Evolutionary conservation across 2,797 vertebrate species (phyloP).

Genomic region (Sebastiscus tertius): DNA sequence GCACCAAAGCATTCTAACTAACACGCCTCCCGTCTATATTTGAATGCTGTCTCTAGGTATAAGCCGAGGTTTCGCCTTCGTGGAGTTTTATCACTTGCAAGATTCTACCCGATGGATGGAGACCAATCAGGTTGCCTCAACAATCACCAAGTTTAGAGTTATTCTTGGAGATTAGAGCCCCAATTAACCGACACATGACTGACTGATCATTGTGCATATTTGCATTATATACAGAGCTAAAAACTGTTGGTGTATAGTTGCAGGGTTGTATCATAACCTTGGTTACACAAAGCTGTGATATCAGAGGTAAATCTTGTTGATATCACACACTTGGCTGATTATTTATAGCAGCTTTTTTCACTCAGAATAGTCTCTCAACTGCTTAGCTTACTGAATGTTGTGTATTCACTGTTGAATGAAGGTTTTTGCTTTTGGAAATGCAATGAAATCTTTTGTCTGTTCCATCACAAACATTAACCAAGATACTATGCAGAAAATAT

Average conservation of each 20-base stretch:
- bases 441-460: neutral
- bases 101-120: slow-evolving; percentile 99
- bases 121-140: slow-evolving; percentile 99
- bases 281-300: slow-evolving; percentile 13
- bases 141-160: slow-evolving; percentile 99
- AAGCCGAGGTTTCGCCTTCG: slow-evolving; percentile 99
- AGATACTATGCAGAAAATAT: neutral
- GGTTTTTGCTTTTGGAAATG: slow-evolving; percentile 6
- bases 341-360: neutral
- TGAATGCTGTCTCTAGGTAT: slow-evolving; percentile 99
- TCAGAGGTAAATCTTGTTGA: slow-evolving; percentile 13
- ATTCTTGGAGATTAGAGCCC: slow-evolving; percentile 75
- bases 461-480: neutral
- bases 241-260: slow-evolving; percentile 14
- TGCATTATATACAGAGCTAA: slow-evolving; percentile 14
- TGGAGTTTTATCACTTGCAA: slow-evolving; percentile 99
- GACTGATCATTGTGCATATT: slow-evolving; percentile 1
- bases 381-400: slow-evolving; percentile 2
- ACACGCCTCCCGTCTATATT: slow-evolving; percentile 99
- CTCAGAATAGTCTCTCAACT: neutral
- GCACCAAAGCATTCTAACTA: slow-evolving; percentile 88
- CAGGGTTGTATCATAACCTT: neutral
- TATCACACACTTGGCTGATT: slow-evolving; percentile 12
- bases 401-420: neutral
- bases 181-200: slow-evolving; percentile 20